Evolutionary conservation across 2,888 invertebrate species (phyloP).

Genomic region (Epiblema foenella): DNA sequence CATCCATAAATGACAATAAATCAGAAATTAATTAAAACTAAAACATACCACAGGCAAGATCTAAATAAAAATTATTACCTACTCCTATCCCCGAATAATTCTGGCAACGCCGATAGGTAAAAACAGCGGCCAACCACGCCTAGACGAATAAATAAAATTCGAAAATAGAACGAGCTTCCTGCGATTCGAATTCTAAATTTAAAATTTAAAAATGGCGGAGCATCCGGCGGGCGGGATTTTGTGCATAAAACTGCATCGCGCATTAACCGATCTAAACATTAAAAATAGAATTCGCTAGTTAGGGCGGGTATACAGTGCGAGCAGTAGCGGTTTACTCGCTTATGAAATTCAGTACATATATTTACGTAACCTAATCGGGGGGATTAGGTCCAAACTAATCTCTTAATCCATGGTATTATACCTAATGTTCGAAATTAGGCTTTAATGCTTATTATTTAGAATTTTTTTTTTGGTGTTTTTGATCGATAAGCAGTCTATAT

Average conservation of each 20-base stretch:
- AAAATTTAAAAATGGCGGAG: slow-evolving; percentile 75
- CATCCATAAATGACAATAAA: not conserved
- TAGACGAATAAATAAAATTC: slow-evolving; percentile 78
- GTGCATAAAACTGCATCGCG: slow-evolving; percentile 83
- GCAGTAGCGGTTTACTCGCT: slow-evolving; percentile 30
- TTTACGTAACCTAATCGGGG: no score
- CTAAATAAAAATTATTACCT: not conserved
- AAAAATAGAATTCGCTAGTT: slow-evolving; percentile 80
- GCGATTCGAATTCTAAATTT: slow-evolving; percentile 76
- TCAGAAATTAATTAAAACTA: not conserved
- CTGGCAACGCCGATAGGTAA: slow-evolving; percentile 18
- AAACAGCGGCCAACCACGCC: slow-evolving; percentile 66
- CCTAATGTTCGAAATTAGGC: no score
- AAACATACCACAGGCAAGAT: not conserved
- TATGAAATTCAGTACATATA: not conserved
- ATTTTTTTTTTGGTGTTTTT: no score
- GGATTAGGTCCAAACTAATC: no score
- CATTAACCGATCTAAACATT: slow-evolving; percentile 82
- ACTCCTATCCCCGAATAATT: slow-evolving; percentile 3
- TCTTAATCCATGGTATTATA: no score
- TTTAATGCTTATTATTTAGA: no score
- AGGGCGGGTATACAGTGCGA: slow-evolving; percentile 55
- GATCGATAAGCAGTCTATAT: not conserved
- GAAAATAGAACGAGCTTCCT: slow-evolving; percentile 77
- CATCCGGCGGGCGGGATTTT: slow-evolving; percentile 71